Evolutionary conservation across 2,888 invertebrate species (phyloP).

Genomic region (Aporophyla nigra): DNA sequence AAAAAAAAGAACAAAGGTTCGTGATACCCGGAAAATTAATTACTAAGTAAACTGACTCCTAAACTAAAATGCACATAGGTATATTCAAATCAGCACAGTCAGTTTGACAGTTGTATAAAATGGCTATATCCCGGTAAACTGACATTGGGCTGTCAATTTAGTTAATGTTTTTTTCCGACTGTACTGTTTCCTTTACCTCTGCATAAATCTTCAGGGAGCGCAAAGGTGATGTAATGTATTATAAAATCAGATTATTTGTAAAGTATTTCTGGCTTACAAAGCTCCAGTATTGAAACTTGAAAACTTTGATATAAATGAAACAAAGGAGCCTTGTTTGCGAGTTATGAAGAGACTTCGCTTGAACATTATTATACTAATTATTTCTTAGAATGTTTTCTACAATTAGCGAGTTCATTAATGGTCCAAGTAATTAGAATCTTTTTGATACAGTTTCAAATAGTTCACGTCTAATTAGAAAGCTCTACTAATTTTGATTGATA

Average conservation of each 20-base stretch:
- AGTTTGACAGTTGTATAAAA: neutral
- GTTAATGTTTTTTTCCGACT: neutral
- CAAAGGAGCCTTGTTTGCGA: slow-evolving; percentile 50
- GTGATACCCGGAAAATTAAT: too few relatives aligned
- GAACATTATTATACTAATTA: slow-evolving; percentile 28
- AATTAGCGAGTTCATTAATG: slow-evolving; percentile 41
- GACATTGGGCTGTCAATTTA: neutral
- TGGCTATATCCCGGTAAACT: neutral
- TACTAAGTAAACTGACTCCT: neutral
- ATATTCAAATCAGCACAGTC: too few relatives aligned
- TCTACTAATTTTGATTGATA: neutral
- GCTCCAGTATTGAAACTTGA: slow-evolving; percentile 42
- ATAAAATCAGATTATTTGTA: slow-evolving; percentile 19
- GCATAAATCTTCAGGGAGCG: neutral
- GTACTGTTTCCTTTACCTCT: neutral
- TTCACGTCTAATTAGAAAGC: neutral
- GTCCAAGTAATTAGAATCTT: slow-evolving; percentile 15
- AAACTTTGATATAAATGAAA: slow-evolving; percentile 60
- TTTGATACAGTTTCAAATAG: slow-evolving; percentile 7
- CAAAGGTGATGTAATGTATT: neutral
- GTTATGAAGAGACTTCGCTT: slow-evolving; percentile 31
- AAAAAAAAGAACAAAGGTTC: too few relatives aligned
- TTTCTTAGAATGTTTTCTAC: slow-evolving; percentile 20
- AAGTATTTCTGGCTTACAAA: slow-evolving; percentile 39
- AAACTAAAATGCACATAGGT: neutral